Percentiles rank a stretch among this genome's conserved stretches.
phyloP scores from a whole-genome alignment of 2,113 vertebrate species.

The Bufo gargarizans region DNA sequence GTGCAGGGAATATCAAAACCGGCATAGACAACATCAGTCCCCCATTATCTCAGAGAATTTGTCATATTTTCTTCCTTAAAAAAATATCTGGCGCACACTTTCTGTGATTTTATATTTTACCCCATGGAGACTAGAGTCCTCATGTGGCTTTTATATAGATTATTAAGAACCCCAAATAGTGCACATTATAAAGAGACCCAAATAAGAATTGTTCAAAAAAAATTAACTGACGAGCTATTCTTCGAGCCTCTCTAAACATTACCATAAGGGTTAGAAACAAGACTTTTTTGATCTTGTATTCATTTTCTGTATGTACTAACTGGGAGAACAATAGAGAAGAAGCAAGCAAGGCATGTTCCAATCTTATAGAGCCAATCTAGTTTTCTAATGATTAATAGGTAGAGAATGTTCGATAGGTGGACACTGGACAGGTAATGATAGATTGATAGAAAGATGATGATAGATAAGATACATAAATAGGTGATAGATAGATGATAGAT shows the following conservation, averaged over 20 bases:
- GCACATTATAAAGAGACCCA: too few relatives aligned
- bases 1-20: too few relatives aligned
- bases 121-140: neutral
- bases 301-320: neutral
- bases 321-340: neutral
- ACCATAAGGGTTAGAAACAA: neutral
- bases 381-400: too few relatives aligned
- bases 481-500: neutral
- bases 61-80: neutral
- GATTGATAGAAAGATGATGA: neutral
- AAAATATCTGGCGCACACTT: neutral
- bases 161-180: neutral
- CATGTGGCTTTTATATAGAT: neutral
- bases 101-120: neutral
- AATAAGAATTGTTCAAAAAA: neutral
- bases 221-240: neutral
- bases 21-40: too few relatives aligned
- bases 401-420: too few relatives aligned
- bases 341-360: neutral
- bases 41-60: neutral
- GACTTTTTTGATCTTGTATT: neutral
- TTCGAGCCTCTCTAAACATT: neutral
- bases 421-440: too few relatives aligned
- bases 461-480: too few relatives aligned
- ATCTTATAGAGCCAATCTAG: too few relatives aligned